phyloP scores from a whole-genome alignment of 2,888 invertebrate species.

The Heliconius hortense region DNA sequence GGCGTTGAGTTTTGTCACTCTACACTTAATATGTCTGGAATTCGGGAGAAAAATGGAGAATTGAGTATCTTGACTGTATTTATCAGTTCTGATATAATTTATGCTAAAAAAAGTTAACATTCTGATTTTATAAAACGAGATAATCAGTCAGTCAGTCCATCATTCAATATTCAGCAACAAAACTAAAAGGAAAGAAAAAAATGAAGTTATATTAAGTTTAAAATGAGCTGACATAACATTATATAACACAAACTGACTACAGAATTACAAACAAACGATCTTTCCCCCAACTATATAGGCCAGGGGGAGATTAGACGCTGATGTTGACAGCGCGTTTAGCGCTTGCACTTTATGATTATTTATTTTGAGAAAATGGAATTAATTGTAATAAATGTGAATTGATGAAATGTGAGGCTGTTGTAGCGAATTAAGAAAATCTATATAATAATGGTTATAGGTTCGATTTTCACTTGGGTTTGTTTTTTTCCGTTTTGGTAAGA shows the following conservation, averaged over 20 bases:
- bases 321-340: constrained; percentile 12
- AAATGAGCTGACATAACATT: background rate
- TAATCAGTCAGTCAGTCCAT: no score
- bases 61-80: background rate
- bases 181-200: no score
- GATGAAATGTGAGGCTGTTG: background rate
- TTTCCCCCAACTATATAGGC: constrained; percentile 3
- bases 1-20: no score
- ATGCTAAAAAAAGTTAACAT: no score
- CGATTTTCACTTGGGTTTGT: background rate
- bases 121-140: no score
- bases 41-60: background rate
- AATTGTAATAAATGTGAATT: background rate
- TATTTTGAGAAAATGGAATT: constrained; percentile 1
- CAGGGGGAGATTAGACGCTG: constrained; percentile 13
- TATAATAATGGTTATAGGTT: background rate
- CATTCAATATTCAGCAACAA: no score
- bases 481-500: no score
- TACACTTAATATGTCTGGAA: background rate
- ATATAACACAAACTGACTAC: background rate
- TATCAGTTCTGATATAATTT: no score
- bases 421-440: no score
- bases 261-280: constrained; percentile 1
- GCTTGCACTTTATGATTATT: constrained; percentile 9
- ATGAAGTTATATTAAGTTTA: background rate